These are phyloP conservation scores for Nomada goodeniana DNA, from an alignment of 2,888 invertebrate species.

Conservation along the genomic window DNA sequence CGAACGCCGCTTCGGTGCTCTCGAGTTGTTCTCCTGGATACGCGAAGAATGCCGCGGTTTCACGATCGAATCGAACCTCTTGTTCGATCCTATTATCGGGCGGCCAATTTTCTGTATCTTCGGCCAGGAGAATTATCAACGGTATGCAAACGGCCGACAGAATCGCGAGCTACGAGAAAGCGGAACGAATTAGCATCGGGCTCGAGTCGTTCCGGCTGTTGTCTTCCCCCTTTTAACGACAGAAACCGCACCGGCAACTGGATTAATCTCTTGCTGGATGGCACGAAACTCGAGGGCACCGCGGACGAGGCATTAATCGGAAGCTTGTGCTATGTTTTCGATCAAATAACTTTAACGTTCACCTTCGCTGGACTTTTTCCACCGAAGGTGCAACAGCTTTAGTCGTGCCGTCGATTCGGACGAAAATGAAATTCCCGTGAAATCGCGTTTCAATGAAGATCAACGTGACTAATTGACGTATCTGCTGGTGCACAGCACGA, in stretches of 20 bases:
- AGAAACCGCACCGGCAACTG: slow-evolving; percentile 39
- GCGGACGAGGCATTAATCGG: slow-evolving; percentile 14
- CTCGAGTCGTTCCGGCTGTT: slow-evolving; percentile 22
- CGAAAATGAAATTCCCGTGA: neutral
- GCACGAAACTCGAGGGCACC: slow-evolving; percentile 54
- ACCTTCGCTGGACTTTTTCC: slow-evolving; percentile 21
- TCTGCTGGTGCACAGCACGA: slow-evolving; percentile 28
- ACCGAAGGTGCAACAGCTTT: slow-evolving; percentile 5
- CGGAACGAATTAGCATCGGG: slow-evolving; percentile 55
- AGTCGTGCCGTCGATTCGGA: neutral
- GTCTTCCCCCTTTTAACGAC: slow-evolving; percentile 21
- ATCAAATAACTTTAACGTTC: slow-evolving; percentile 8
- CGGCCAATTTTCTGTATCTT: slow-evolving; percentile 24
- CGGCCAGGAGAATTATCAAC: slow-evolving; percentile 24
- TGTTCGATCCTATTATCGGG: neutral
- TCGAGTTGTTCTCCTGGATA: slow-evolving; percentile 15
- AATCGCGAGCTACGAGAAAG: slow-evolving; percentile 54
- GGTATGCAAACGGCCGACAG: slow-evolving; percentile 9
- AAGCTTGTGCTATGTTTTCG: slow-evolving; percentile 43
- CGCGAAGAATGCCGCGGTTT: slow-evolving; percentile 7
- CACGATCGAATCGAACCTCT: slow-evolving; percentile 10
- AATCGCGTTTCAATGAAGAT: neutral
- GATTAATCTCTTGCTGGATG: slow-evolving; percentile 21
- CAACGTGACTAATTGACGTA: slow-evolving; percentile 15
- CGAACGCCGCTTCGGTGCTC: slow-evolving; percentile 13